phyloP scores from a whole-genome alignment of 2,888 invertebrate species.

The Melanophora roralis region DNA sequence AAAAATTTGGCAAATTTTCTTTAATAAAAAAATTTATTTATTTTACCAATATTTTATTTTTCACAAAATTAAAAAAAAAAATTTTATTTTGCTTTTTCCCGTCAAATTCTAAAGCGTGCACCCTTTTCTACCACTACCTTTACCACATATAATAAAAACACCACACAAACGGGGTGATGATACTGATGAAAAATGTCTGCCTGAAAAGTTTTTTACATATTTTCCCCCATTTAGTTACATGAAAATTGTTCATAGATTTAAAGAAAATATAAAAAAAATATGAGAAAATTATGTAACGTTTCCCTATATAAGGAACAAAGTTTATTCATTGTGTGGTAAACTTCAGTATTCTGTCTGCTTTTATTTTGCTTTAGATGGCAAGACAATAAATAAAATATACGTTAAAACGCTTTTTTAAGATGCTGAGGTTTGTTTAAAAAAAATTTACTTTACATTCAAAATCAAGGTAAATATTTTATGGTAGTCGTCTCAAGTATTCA shows the following conservation, averaged over 20 bases:
- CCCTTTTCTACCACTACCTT: no score
- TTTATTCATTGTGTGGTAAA: slow-evolving; percentile 50
- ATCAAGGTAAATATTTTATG: slow-evolving; percentile 51
- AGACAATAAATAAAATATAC: slow-evolving; percentile 59
- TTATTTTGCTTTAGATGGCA: slow-evolving; percentile 36
- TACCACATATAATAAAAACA: no score
- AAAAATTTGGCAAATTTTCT: no score
- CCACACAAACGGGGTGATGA: no score
- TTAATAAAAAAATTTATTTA: no score
- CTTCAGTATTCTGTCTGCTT: slow-evolving; percentile 13
- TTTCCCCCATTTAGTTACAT: slow-evolving; percentile 4
- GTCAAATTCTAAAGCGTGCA: no score
- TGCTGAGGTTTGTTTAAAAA: background rate
- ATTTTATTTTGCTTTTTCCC: no score
- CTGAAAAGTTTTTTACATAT: slow-evolving; percentile 47
- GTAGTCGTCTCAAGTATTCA: slow-evolving; percentile 47
- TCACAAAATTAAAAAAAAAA: no score
- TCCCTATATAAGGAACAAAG: slow-evolving; percentile 15
- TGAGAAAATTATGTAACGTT: slow-evolving; percentile 21
- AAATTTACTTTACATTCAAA: slow-evolving; percentile 31
- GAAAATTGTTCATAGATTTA: background rate
- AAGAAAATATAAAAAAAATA: background rate
- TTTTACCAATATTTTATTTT: no score
- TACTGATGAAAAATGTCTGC: slow-evolving; percentile 45
- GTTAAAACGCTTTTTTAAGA: slow-evolving; percentile 24